Evolutionary conservation across 2,888 invertebrate genomes (phyloP), one percentile per base, ranked within the genome.

Genomic region (Microctonus hyperodae): DNA sequence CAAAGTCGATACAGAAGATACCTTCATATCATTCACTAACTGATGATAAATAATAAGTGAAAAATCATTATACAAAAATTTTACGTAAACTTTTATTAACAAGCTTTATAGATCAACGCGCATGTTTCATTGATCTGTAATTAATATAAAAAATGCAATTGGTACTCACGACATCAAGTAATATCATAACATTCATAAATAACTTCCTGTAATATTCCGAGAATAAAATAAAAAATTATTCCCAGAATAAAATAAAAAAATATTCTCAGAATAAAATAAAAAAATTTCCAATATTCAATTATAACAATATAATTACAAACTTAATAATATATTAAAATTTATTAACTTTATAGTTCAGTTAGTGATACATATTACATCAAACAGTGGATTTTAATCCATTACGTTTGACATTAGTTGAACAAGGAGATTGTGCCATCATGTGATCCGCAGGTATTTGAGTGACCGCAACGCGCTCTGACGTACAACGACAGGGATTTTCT

Each of bases 331-430:
- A 37, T n/a, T n/a, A 4, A n/a, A 37, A 37, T 37, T n/a, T 13
- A 37, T 13, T 37, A 11, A 37, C 5, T 1, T 5, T 1, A 20
- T 7, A 20, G 16, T 16, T 44, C 9, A 1, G 33, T 28, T 33
- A 31, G 33, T 31, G 25, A 4, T 6, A 4, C n/a, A 23, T 11
- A 51, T n/a, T n/a, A n/a, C 1, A 33, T 65, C 65, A 70, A 37
- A 16, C 25, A 33, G 33, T 16, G 9, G 64, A 55, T 25, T 70
- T 71, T 58, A 75, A 40, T 20, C 71, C 72, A 51, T 73, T 77
- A 48, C 74, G 68, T 60, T 66, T 73, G 50, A 74, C 73, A 56
- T 78, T 78, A 1, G 78, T 73, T 64, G 60, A 69, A 64, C 75
- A 76, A 28, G 73, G 67, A 5, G 75, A 74, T 57, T 76, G 74